These are phyloP conservation scores for Lophura nycthemera DNA, from an alignment of 2,113 vertebrate genomes.

Conservation along the genomic window DNA sequence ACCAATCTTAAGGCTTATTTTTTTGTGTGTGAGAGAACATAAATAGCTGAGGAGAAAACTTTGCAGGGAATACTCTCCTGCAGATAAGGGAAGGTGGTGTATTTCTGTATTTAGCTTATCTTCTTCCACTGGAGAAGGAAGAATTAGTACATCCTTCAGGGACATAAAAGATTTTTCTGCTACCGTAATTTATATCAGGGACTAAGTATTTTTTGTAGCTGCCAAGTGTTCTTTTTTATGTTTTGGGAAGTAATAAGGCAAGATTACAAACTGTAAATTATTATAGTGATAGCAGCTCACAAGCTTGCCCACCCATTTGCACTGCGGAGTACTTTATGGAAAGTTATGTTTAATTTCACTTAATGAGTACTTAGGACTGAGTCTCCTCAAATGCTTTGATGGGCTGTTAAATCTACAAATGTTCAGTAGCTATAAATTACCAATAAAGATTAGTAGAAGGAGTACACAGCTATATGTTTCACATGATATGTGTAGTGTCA, in stretches of 20 bases:
- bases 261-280: constrained; percentile 73
- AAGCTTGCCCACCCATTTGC: constrained; percentile 44
- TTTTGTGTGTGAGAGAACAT: no score
- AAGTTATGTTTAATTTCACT: constrained; percentile 74
- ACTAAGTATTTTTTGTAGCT: constrained; percentile 50
- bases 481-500: constrained; percentile 58
- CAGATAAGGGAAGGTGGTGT: neutral
- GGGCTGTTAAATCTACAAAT: constrained; percentile 77
- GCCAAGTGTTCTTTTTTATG: constrained; percentile 16
- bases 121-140: constrained; percentile 34
- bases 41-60: neutral
- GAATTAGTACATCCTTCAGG: constrained; percentile 57
- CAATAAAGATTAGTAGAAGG: constrained; percentile 41
- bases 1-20: no score
- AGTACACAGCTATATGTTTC: constrained; percentile 35
- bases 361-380: constrained; percentile 69
- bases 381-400: constrained; percentile 72
- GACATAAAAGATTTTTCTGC: constrained; percentile 63
- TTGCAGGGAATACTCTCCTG: neutral
- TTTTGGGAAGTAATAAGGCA: constrained; percentile 73
- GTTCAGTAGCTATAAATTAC: constrained; percentile 67
- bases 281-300: constrained; percentile 32
- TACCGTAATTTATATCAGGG: constrained; percentile 52
- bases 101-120: constrained; percentile 42
- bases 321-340: constrained; percentile 48